phyloP scores from a whole-genome alignment of 2,113 vertebrate genomes.

The Nothobranchius furzeri region DNA sequence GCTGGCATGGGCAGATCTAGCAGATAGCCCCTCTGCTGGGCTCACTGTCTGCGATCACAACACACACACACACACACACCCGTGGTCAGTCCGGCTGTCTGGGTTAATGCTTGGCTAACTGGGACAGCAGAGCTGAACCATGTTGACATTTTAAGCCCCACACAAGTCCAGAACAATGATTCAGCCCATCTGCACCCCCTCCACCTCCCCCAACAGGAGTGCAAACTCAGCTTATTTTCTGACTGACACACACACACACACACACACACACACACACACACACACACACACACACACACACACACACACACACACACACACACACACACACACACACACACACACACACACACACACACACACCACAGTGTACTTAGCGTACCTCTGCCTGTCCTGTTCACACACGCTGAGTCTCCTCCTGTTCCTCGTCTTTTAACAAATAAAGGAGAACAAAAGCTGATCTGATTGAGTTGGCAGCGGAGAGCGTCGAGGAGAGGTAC shows the following conservation, averaged over 20 bases:
- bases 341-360: constrained; percentile 43
- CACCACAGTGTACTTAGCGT: constrained; percentile 31
- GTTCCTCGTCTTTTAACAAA: constrained; percentile 64
- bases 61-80: constrained; percentile 56
- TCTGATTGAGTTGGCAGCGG: constrained; percentile 71
- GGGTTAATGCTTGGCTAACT: constrained; percentile 80
- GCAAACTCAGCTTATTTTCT: constrained; percentile 72
- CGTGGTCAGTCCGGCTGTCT: constrained; percentile 77
- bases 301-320: constrained; percentile 21
- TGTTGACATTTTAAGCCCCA: constrained; percentile 79
- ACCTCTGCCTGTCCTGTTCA: constrained; percentile 39
- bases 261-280: constrained; percentile 25
- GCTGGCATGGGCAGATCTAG: constrained; percentile 79
- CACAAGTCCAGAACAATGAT: constrained; percentile 79
- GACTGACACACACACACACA: constrained; percentile 40
- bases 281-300: constrained; percentile 53
- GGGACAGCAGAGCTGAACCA: constrained; percentile 78
- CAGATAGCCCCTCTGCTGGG: constrained; percentile 74
- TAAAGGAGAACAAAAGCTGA: constrained; percentile 68
- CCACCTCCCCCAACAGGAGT: constrained; percentile 52
- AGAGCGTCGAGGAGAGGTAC: constrained; percentile 65
- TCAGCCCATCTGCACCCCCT: constrained; percentile 60
- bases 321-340: constrained; percentile 32
- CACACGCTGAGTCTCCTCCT: constrained; percentile 51
- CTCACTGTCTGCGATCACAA: constrained; percentile 69